Evolutionary conservation across 2,113 vertebrate species (phyloP), one percentile per base, ranked within the genome.

Genomic region (Haliaeetus leucogaster): DNA sequence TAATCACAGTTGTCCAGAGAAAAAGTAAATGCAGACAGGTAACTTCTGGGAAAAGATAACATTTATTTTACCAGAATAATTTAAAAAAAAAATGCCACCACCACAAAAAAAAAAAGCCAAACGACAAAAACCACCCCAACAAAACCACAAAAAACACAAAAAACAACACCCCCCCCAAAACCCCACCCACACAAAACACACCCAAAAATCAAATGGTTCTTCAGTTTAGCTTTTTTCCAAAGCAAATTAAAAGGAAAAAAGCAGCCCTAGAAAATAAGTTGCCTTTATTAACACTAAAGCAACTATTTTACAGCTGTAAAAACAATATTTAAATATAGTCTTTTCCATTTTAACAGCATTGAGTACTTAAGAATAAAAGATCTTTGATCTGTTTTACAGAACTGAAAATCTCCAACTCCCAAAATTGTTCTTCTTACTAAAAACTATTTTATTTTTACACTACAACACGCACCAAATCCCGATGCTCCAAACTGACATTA

Each of bases 401-500:
- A 70, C 8, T 36, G 16, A 82, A 88, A 68, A 42, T 29, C 21
- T 73, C 29, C 47, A 89, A 40, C 5, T 84, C 34, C 25, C 26
- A 23, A 14, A 72, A 59, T 4, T 30, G 17, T 16, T 94, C 5
- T 19, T 56, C 48, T 52, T 61, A 67, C 12, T 50, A 50, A 56
- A 72, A 61, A 30, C 34, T 29, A n/a, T 19, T 78, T 65, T 29
- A 73, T 63, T 87, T 90, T 90, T 30, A 66, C 25, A 56, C 9
- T 27, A 48, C 56, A 22, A 66, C 34, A 82, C 99, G 80, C 97
- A 99, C 99, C 99, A 99, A 98, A 93, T 99, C 99, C 40, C 99
- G 98, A 95, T 99, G 99, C 95, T 99, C 99, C 98, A 99, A 91
- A 95, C 97, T 99, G 45, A 98, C 99, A 93, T 98, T 98, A 42